Percentiles rank a stretch among this genome's conserved stretches.
These are phyloP conservation scores for Orchestia grillus DNA, from an alignment of 1,140 invertebrate species.

Conservation along the genomic window DNA sequence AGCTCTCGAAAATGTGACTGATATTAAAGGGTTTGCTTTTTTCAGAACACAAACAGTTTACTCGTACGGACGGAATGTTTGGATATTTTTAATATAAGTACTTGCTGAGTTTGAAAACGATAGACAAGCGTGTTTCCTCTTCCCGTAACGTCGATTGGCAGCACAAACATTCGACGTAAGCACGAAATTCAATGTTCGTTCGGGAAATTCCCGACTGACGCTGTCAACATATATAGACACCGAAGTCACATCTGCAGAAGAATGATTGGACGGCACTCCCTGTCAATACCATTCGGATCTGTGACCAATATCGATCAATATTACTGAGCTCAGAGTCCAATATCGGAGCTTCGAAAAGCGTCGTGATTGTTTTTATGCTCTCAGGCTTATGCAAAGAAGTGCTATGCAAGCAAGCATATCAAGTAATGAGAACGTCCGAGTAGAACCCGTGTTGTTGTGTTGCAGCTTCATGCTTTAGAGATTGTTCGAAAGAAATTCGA, in stretches of 20 bases:
- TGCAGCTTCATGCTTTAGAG: too few relatives aligned
- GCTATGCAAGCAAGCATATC: neutral
- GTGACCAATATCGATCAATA: neutral
- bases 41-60: too few relatives aligned
- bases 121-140: too few relatives aligned
- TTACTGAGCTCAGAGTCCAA: neutral
- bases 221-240: neutral
- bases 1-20: too few relatives aligned
- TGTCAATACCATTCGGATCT: neutral
- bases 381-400: neutral
- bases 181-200: neutral
- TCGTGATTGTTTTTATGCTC: neutral
- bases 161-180: neutral
- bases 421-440: neutral
- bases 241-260: neutral
- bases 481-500: too few relatives aligned
- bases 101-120: too few relatives aligned
- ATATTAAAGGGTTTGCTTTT: too few relatives aligned
- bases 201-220: neutral
- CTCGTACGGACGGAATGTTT: too few relatives aligned
- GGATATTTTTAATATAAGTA: too few relatives aligned
- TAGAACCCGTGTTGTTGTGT: neutral
- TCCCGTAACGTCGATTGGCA: neutral
- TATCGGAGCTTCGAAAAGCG: neutral
- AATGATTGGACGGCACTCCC: neutral